Evolutionary conservation across 2,797 vertebrate genomes (phyloP).

Genomic region (Gambelia wislizenii): DNA sequence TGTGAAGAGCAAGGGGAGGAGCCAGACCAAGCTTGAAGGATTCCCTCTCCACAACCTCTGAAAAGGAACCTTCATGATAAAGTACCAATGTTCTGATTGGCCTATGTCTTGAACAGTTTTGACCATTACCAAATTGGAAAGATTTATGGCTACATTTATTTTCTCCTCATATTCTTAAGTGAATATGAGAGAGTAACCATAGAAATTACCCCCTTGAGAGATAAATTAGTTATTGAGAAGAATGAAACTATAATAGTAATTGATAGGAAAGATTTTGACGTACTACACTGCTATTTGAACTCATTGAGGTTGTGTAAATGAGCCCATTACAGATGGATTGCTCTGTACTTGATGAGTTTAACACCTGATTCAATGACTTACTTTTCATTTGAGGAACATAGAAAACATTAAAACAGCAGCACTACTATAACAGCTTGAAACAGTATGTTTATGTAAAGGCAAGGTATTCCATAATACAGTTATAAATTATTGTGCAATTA

Average conservation of each 20-base stretch:
- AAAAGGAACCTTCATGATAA: no score
- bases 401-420: not conserved
- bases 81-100: no score
- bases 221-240: not conserved
- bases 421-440: not conserved
- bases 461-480: not conserved
- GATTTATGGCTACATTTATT: not conserved
- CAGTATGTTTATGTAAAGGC: not conserved
- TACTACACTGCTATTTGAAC: conserved; percentile 7
- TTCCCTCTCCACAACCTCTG: no score
- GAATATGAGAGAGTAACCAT: not conserved
- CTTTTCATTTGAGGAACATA: conserved; percentile 1
- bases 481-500: not conserved
- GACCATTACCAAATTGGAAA: not conserved
- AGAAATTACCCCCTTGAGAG: not conserved
- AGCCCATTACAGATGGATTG: not conserved
- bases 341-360: not conserved
- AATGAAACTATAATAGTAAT: not conserved
- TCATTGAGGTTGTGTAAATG: not conserved
- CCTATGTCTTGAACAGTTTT: not conserved
- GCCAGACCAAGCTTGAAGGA: no score
- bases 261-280: not conserved
- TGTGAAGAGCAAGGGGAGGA: no score
- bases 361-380: not conserved
- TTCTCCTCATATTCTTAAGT: not conserved